Base-by-base conservation (phyloP, 2,113 vertebrate species). In the Ursus arctos region DNA sequence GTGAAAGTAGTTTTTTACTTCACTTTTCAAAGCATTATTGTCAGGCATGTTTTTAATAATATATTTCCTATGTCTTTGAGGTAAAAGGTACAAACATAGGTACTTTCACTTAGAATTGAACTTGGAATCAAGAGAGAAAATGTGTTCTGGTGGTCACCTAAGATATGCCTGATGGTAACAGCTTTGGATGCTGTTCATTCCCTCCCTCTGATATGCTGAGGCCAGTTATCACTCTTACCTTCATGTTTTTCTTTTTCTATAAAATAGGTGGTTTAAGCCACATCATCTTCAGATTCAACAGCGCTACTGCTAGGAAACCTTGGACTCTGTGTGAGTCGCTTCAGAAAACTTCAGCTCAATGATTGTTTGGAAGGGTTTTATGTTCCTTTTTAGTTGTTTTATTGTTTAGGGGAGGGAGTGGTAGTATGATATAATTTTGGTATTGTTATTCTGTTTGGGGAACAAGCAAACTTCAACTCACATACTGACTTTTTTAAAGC, bases 121-220 rank as follows among this genome's bases (percentile, higher is more conserved):
- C 22, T 96, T 91, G 22, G 14, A 91, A 91, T 96, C 24, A 95
- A 24, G 80, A 72, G n/a, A 89, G 53, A 91, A 92, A 53, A 18
- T 65, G 2, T 86, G 19, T 95, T 71, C 59, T 72, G 6, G 26
- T 89, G 28, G 47, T 69, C n/a, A 90, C 26, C 43, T 24, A 55
- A 21, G 51, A 33, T 49, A 55, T 40, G 6, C 49, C 55, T 92
- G 36, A 12, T 77, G 16, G 8, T 49, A 47, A 51, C 8, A 84
- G 28, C 53, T 83, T 49, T 83, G 28, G 71, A 43, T 89, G 24
- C 16, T 90, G 4, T 63, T 87, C 28, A 71, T 2, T 77, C 43
- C n/a, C 53, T 36, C 22, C 36, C 89, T 15, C 11, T 93, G 22
- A 36, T 93, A 96, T 85, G 22, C 71, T 63, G 55, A 94, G n/a